Base-by-base conservation (phyloP, 2,797 vertebrate genomes). In the Darevskia mixta region DNA sequence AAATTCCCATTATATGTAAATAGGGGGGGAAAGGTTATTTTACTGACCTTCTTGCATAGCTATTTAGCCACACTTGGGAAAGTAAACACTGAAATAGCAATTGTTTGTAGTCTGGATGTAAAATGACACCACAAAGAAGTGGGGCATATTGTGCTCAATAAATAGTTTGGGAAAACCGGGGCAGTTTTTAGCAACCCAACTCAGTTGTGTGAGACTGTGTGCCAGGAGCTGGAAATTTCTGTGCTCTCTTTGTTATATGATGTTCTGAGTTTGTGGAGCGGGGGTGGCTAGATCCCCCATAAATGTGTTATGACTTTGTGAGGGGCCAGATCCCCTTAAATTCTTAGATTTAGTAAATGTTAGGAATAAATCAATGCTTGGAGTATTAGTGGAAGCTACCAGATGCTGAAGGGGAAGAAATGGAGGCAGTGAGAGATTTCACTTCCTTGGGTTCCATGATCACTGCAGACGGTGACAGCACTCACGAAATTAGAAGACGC, bases 1-100 rank as follows among this genome's bases (percentile, higher is more conserved):
- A 88, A 95, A 87, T 94, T 94, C 93, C 87, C 80, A 83, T 94
- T 93, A 88, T 91, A 15, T 95, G 95, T 92, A 85, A 95, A 89
- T 80, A 87, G 49, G 11, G 35, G 86, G 82, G 86, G 85, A 78
- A 76, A 2, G 25, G 77, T 89, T 84, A 82, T 92, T 95, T 94
- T 85, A 92, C 92, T 93, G 90, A 93, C 91, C 88, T 88, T 89
- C 84, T 90, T 95, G 79, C 23, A 13, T 92, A 78, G 83, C 32
- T 32, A 0, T 45, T 92, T 93, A 94, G 80, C 69, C 91, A 73
- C 4, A 69, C 64, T 88, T 80, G 23, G 29, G 23, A 75, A 82
- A 90, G 88, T 88, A 88, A 93, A 92, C 71, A 58, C 0, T 1
- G 29, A 29, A 4, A 13, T 3, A 11, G 27, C 71, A 89, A 86